Percentiles rank a stretch among this genome's conserved stretches.
Conservation (phyloP, 1,140 invertebrate genomes). For the Uloborus diversus region DNA sequence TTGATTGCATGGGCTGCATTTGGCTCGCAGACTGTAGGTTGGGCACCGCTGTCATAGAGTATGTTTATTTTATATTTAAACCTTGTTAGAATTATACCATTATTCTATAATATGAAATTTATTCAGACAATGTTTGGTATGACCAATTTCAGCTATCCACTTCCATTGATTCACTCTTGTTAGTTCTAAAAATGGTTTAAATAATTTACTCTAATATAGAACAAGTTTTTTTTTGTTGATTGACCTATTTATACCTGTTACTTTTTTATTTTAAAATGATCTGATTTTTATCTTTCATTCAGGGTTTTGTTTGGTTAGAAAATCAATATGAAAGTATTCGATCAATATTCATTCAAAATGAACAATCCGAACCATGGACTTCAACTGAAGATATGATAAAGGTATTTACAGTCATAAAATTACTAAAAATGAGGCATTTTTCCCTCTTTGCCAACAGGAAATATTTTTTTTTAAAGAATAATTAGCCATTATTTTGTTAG, state of each 20-base stretch:
- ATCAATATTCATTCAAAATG: constrained; percentile 1
- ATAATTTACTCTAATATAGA: background rate
- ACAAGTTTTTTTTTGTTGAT: background rate
- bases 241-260: background rate
- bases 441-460: too few species aligned
- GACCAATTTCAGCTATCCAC: background rate
- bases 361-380: background rate
- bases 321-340: constrained; percentile 9
- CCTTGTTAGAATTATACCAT: too few species aligned
- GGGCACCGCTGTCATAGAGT: too few species aligned
- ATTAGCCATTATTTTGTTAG: too few species aligned
- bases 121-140: too few species aligned
- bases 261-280: background rate
- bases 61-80: too few species aligned
- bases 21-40: too few species aligned
- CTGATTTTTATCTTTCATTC: background rate
- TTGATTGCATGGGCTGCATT: too few species aligned
- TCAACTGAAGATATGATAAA: constrained; percentile 25
- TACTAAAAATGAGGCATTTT: background rate
- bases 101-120: too few species aligned
- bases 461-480: too few species aligned
- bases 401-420: background rate
- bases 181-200: background rate
- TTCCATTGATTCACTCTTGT: background rate
- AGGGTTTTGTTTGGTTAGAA: constrained; percentile 39